A percentile compares a stretch with the other conserved stretches of the same genome.
phyloP scores from a whole-genome alignment of 2,797 vertebrate genomes.

The Rhynchotus rufescens region DNA sequence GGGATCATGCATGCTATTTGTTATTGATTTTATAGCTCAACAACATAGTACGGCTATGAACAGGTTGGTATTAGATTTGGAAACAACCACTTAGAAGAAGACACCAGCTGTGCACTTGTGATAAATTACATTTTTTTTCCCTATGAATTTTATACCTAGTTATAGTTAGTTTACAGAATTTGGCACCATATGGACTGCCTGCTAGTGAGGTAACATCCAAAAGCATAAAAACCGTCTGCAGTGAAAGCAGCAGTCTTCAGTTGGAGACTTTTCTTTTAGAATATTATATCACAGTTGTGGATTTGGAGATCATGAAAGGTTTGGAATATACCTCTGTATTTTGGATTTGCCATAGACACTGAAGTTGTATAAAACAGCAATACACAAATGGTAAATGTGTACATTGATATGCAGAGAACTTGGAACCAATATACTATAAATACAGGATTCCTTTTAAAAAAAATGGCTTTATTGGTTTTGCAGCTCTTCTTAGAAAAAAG shows the following conservation, averaged over 20 bases:
- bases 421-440: background rate
- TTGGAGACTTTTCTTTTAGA: conserved; percentile 48
- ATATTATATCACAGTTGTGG: conserved; percentile 6
- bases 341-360: conserved; percentile 33
- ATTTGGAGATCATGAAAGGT: conserved; percentile 60
- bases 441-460: background rate
- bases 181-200: conserved; percentile 74
- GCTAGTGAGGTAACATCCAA: conserved; percentile 7
- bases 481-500: conserved; percentile 13
- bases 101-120: conserved; percentile 78
- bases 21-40: conserved; percentile 80
- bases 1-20: conserved; percentile 74
- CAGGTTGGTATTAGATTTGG: conserved; percentile 78
- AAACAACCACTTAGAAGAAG: conserved; percentile 77
- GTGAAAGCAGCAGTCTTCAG: conserved; percentile 43
- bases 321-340: conserved; percentile 52
- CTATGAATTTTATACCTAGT: conserved; percentile 76
- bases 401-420: conserved; percentile 1
- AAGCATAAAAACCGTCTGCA: background rate
- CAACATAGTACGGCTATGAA: conserved; percentile 63
- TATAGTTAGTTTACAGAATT: conserved; percentile 76
- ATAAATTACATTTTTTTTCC: conserved; percentile 77
- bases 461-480: background rate
- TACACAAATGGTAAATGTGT: conserved; percentile 43
- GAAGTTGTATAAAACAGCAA: conserved; percentile 48